Evolutionary conservation across 2,797 vertebrate species (phyloP), one percentile per base, ranked within the genome.

Genomic region (Notolabrus celidotus): DNA sequence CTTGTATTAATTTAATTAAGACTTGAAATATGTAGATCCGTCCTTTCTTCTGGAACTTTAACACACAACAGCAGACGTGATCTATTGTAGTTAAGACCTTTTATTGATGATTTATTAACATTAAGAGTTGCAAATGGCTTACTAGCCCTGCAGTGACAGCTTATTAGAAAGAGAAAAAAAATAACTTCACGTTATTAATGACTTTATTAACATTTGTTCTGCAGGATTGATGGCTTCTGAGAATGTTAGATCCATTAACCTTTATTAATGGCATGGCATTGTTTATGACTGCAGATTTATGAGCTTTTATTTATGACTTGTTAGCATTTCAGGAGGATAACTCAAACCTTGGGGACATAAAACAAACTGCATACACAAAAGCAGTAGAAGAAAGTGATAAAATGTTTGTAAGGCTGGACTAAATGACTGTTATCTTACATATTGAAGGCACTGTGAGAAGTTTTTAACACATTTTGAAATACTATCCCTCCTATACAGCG

Each of bases 131-230:
- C 23, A 75, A 71, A 82, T 54, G 33, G 51, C 58, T 41, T 22
- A 11, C 41, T 54, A 79, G 67, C 75, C 60, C 77, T 74, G 38
- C 67, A 49, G 38, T 31, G 41, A 59, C 17, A 25, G 49, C 61
- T 71, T 57, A 65, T 50, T 66, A 74, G 43, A 54, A 36, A 34
- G 72, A 42, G 38, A 39, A 29, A 27, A 55, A 54, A 51, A 51
- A 10, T 33, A 52, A 10, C 15, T 19, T 29, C 25, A 73, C 19
- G 42, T 77, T 77, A 77, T 75, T 56, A 62, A 73, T 68, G 34
- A 58, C 60, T 63, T 68, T 70, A 62, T 58, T 65, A 73, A 60
- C 68, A 73, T 73, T 67, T 73, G n/a, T 47, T 54, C 6, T 38
- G 20, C 55, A 47, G 55, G 27, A 52, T 16, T 39, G 36, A 54